Evolutionary conservation across 2,797 vertebrate species (phyloP).

Genomic region (Enteromius paludinosus): DNA sequence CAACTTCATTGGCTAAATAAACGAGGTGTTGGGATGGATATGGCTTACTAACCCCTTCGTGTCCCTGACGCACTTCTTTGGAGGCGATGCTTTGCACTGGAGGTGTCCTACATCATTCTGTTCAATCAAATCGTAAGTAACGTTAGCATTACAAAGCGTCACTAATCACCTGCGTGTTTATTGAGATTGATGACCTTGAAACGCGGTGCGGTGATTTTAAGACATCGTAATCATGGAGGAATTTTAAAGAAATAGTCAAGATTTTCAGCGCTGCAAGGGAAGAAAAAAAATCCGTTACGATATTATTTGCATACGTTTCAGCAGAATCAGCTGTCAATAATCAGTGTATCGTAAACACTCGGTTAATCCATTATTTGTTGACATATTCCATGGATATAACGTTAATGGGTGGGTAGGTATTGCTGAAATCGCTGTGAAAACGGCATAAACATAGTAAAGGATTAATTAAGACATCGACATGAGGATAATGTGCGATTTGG

Average conservation of each 20-base stretch:
- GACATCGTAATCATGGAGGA: background rate
- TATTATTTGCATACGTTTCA: background rate
- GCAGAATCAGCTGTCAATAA: background rate
- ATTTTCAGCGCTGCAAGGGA: background rate
- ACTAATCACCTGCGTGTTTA: background rate
- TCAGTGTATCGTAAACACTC: background rate
- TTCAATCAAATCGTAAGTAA: slow-evolving; percentile 49
- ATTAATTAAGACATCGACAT: background rate
- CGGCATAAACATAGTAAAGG: background rate
- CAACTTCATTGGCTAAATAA: slow-evolving; percentile 37
- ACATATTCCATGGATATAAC: background rate
- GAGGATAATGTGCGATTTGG: background rate
- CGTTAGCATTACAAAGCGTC: background rate
- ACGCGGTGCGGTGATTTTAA: slow-evolving; percentile 13
- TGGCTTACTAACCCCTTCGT: slow-evolving; percentile 26
- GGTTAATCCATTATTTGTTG: background rate
- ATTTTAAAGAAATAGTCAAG: background rate
- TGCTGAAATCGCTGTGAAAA: background rate
- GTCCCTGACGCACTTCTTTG: slow-evolving; percentile 40
- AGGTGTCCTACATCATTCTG: slow-evolving; percentile 30
- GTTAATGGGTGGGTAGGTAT: background rate
- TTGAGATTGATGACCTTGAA: slow-evolving; percentile 12
- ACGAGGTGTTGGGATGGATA: slow-evolving; percentile 11
- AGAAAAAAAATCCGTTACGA: background rate
- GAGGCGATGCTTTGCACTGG: slow-evolving; percentile 24